Percentiles rank a stretch among this genome's conserved stretches.
phyloP scores from a whole-genome alignment of 1,140 invertebrate species.

The Muscidifurax raptorellus region DNA sequence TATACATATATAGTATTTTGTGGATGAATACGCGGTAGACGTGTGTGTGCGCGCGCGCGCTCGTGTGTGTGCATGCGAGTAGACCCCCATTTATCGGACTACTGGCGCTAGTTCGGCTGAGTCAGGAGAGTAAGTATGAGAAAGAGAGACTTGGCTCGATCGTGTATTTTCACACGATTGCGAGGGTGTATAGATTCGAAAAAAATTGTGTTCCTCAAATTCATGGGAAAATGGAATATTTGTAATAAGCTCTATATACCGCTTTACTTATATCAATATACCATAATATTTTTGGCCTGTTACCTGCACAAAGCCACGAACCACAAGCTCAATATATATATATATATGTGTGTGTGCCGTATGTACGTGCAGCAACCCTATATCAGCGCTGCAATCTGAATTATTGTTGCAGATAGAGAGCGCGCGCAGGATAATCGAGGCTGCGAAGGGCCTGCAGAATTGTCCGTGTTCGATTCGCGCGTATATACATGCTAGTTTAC shows the following conservation, averaged over 20 bases:
- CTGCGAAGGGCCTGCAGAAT: background rate
- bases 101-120: constrained; percentile 59
- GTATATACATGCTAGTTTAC: background rate
- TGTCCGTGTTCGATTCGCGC: background rate
- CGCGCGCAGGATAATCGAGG: background rate
- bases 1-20: background rate
- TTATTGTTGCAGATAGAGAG: constrained; percentile 30
- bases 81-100: constrained; percentile 63
- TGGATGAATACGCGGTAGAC: no score
- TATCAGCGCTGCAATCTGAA: constrained; percentile 18
- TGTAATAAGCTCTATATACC: no score
- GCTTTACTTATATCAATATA: no score
- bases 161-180: constrained; percentile 63
- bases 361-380: background rate
- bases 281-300: no score
- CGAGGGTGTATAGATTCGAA: constrained; percentile 50
- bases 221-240: no score
- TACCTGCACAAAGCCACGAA: background rate
- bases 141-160: constrained; percentile 57
- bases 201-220: no score
- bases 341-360: no score
- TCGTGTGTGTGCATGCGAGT: background rate
- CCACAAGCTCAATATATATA: background rate
- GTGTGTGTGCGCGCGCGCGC: no score
- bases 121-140: constrained; percentile 60